Base-by-base conservation (phyloP, 2,113 vertebrate genomes). In the Laticauda colubrina region DNA sequence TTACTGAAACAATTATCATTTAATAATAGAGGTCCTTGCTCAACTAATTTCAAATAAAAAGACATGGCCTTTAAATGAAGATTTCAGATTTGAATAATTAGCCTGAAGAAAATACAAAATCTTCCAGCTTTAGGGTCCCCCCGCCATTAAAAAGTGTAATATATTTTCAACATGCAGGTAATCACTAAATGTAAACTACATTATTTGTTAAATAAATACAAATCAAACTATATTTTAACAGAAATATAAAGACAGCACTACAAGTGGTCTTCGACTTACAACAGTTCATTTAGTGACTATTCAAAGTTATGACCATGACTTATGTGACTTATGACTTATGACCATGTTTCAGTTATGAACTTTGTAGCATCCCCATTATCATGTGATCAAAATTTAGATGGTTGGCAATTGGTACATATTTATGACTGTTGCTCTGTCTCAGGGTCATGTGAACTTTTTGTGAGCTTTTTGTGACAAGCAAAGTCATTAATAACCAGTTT, bases 151-250 rank as follows among this genome's bases (percentile, higher is more conserved):
- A 29, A 23, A 59, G n/a, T 91, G 11, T 61, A 43, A 20, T n/a
- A 24, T 59, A 23, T 48, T 43, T 92, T 53, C 59, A 64, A 69
- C 1, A n/a, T 39, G 48, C n/a, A 59, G 53, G 2, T 85, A 91
- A 56, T 20, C 5, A 48, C 11, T 53, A 90, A 75, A 90, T 10
- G 23, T 51, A 75, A 90, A 51, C 29, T 24, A 55, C 5, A 8
- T 18, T 75, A 26, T n/a, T 92, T 75, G 51, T 64, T 92, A 14
- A 69, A 24, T 64, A 90, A 10, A 12, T 53, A 43, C 26, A 59
- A 34, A 57, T 93, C 81, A 95, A 95, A 94, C 91, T 94, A 94
- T 91, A 91, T 89, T 94, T 96, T 91, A 1, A 92, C 87, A 11
- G 81, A 89, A 90, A 86, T 21, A 88, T 54, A 39, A 45, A 9